Conservation (phyloP, 2,113 vertebrate genomes). For the Tachysurus fulvidraco region DNA sequence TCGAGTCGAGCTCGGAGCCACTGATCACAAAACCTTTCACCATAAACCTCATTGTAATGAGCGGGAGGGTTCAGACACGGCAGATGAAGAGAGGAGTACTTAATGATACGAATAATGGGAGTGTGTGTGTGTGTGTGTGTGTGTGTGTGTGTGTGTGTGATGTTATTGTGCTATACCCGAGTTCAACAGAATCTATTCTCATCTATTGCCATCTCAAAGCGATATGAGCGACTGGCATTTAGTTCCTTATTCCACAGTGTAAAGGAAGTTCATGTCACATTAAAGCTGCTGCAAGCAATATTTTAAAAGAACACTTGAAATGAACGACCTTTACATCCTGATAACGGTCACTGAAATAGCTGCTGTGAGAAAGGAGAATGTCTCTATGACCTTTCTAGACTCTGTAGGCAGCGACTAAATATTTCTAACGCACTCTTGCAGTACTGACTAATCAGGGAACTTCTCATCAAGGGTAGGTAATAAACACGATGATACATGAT, state of each 20-base stretch:
- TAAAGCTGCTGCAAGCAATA: conserved; percentile 6
- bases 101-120: conserved; percentile 37
- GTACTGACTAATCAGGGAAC: background rate
- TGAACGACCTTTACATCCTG: background rate
- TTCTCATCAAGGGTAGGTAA: background rate
- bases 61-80: conserved; percentile 20
- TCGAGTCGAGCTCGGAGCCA: background rate
- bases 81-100: conserved; percentile 31
- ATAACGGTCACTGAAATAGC: background rate
- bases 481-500: background rate
- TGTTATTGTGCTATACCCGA: conserved; percentile 29
- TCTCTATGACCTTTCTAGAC: background rate
- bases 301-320: too few species aligned
- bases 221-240: background rate
- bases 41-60: conserved; percentile 53
- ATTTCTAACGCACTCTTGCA: background rate
- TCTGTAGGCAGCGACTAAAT: background rate
- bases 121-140: background rate
- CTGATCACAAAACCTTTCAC: conserved; percentile 40
- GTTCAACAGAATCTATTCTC: conserved; percentile 37
- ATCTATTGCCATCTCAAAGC: conserved; percentile 28
- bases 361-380: background rate
- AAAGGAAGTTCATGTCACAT: background rate
- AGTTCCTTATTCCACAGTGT: background rate
- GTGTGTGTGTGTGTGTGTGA: background rate